A percentile compares a stretch with the other conserved stretches of the same genome.
phyloP scores from a whole-genome alignment of 2,797 vertebrate genomes.

The Calcarius lapponicus region DNA sequence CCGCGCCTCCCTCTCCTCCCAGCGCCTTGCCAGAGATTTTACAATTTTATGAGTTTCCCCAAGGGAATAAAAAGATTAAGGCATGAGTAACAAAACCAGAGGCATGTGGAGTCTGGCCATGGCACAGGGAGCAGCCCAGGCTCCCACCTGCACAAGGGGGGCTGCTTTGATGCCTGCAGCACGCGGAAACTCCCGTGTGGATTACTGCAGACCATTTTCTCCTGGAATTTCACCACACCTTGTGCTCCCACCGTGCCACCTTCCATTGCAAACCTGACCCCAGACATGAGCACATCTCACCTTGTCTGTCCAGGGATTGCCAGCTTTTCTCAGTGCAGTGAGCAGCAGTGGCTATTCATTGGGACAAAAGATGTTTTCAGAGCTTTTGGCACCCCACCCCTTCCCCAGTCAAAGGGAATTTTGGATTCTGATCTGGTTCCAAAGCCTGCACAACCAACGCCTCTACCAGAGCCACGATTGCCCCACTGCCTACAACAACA shows the following conservation, averaged over 20 bases:
- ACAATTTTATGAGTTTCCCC: background rate
- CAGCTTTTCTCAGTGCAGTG: background rate
- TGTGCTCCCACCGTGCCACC: background rate
- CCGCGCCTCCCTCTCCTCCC: background rate
- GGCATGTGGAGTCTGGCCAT: background rate
- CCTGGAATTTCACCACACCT: background rate
- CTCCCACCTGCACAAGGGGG: background rate
- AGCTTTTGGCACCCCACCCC: background rate
- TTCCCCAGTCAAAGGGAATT: background rate
- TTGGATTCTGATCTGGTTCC: background rate
- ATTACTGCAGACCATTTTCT: background rate
- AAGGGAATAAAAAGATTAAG: constrained; percentile 20
- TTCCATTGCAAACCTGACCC: background rate
- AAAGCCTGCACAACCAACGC: background rate
- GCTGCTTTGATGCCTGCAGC: constrained; percentile 11
- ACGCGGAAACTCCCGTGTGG: rapidly evolving
- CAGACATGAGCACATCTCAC: rapidly evolving
- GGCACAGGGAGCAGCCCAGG: background rate
- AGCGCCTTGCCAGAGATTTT: background rate
- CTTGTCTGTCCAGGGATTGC: background rate
- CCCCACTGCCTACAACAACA: background rate
- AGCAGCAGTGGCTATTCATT: background rate
- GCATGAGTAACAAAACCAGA: constrained; percentile 23
- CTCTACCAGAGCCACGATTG: background rate
- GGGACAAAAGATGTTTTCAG: background rate